A percentile compares a stretch with the other conserved stretches of the same genome.
phyloP scores from a whole-genome alignment of 2,797 vertebrate species.

The Mallotus villosus region DNA sequence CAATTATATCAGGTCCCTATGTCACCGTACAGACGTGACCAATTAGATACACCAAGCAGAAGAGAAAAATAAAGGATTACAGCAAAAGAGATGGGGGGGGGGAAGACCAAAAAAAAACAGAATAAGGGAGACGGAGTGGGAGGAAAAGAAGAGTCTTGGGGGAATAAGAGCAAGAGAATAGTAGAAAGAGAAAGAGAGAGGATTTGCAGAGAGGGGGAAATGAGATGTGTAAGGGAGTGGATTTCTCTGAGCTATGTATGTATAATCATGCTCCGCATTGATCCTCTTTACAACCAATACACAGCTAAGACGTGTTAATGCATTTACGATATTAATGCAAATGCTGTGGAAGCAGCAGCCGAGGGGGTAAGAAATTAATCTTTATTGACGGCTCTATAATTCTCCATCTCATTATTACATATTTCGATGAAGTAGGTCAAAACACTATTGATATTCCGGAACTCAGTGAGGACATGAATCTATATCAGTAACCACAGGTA shows the following conservation, averaged over 20 bases:
- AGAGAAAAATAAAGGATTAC: conserved; percentile 73
- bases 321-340: conserved; percentile 55
- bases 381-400: conserved; percentile 65
- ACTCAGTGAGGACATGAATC: conserved; percentile 51
- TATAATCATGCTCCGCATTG: conserved; percentile 62
- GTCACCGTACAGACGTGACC: conserved; percentile 75
- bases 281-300: conserved; percentile 60
- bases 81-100: conserved; percentile 58
- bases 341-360: conserved; percentile 28
- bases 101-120: conserved; percentile 38
- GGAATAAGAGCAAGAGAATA: conserved; percentile 51
- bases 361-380: conserved; percentile 54
- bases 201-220: conserved; percentile 43
- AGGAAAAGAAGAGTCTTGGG: conserved; percentile 36
- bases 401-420: conserved; percentile 45
- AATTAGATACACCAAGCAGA: conserved; percentile 72
- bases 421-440: conserved; percentile 57
- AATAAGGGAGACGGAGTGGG: conserved; percentile 14
- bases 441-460: conserved; percentile 51
- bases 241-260: conserved; percentile 29
- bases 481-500: conserved; percentile 48
- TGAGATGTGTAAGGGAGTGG: conserved; percentile 21
- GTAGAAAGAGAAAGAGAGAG: conserved; percentile 50
- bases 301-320: conserved; percentile 55
- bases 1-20: conserved; percentile 77